Evolutionary conservation across 2,888 invertebrate species (phyloP), one percentile per base, ranked within the genome.

Genomic region (Chloromyia formosa): DNA sequence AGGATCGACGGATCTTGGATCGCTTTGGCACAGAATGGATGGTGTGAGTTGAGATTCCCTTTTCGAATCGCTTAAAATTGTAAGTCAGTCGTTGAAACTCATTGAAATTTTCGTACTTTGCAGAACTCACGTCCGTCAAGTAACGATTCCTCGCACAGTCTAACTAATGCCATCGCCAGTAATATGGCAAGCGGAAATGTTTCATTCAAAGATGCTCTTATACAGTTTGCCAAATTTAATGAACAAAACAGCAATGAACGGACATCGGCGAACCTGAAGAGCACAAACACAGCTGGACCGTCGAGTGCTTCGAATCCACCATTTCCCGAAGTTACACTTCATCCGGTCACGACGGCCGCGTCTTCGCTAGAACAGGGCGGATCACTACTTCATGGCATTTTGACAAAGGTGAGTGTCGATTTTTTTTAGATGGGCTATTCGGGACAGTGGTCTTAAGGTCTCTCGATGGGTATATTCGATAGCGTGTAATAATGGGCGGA

Each of bases 271-370:
- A 62, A 45, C 40, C 20, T 62, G 10, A 42, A 76, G 64, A 75
- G 76, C n/a, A 49, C 66, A 23, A 61, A 77, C 61, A 69, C 62
- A 83, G 82, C 45, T 85, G 86, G 69, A 84, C 83, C 22, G 60
- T 78, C 5, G 82, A 83, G 78, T 80, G 78, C 77, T 80, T 83
- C 81, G 73, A 84, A 81, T 85, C 83, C 73, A 85, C 87, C 9
- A 90, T 64, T 91, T 90, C 93, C 93, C 0, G 93, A 93, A 84
- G 93, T 93, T 62, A 93, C 93, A 1, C 87, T 93, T 20, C 90
- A 93, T 81, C 93, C 93, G 0, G 93, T 93, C 73, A 86, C 83
- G 75, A 81, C 75, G 77, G 79, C 78, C 16, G 77, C 81, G 75
- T 74, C 79, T 12, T 81, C 84, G 7, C 77, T 82, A 45, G 81